phyloP scores from a whole-genome alignment of 2,888 invertebrate genomes.

The Cheilosia pagana region DNA sequence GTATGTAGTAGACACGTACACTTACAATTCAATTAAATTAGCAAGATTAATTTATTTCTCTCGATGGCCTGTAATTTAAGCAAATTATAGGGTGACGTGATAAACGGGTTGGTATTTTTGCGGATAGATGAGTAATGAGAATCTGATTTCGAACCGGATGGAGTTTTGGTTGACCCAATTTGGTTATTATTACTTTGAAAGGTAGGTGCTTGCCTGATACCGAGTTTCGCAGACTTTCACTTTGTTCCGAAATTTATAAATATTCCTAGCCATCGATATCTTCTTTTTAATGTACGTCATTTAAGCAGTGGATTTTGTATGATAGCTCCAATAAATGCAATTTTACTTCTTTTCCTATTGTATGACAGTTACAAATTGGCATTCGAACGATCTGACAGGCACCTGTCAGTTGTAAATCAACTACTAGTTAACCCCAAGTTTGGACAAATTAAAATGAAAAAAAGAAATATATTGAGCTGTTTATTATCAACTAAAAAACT shows the following conservation, averaged over 20 bases:
- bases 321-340: not conserved
- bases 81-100: not conserved
- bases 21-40: slow-evolving; percentile 13
- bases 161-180: not conserved
- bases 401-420: too few species aligned
- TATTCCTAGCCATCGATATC: too few species aligned
- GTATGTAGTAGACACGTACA: not conserved
- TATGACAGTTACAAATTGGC: too few species aligned
- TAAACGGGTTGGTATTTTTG: slow-evolving; percentile 16
- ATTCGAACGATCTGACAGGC: too few species aligned
- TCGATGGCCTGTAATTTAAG: not conserved
- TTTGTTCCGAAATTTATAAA: too few species aligned
- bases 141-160: not conserved
- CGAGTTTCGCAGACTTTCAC: not conserved
- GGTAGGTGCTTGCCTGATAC: not conserved
- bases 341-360: too few species aligned
- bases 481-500: too few species aligned
- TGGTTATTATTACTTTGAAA: too few species aligned
- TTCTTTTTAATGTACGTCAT: too few species aligned
- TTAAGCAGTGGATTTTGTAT: not conserved
- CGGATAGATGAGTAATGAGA: slow-evolving; percentile 10
- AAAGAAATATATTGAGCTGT: too few species aligned
- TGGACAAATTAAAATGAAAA: too few species aligned
- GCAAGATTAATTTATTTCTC: not conserved
- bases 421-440: too few species aligned